Base-by-base conservation (phyloP, 1,140 invertebrate genomes). In the Papilio polyxenes region DNA sequence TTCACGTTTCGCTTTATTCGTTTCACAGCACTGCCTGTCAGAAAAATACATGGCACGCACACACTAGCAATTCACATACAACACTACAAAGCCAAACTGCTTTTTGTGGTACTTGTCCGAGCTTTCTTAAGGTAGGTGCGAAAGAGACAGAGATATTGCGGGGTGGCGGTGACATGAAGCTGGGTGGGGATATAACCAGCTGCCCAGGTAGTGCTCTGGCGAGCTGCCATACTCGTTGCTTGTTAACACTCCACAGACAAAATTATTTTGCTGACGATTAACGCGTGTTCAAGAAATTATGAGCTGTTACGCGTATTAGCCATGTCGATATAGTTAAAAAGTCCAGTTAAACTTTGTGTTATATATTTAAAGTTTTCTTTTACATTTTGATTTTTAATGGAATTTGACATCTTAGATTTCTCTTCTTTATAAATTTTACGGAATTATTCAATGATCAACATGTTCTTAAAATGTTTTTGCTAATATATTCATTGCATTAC, bases 191-290 rank as follows among this genome's bases (percentile, higher is more conserved):
- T 81, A 90, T 82, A 82, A 90, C 89, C 92, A 93, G 92, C 92
- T 94, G 92, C 92, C 89, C 92, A 93, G 91, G 91, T 93, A 93
- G 90, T 92, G 90, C 87, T 86, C 88, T 85, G 86, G 89, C 90
- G 89, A 88, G 88, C 86, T 89, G 90, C 89, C 87, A 88, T 85
- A 90, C 88, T 91, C 91, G 85, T 86, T 90, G 89, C 92, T 91
- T 92, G 92, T 93, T 92, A 92, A 89, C 92, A 90, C 90, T 88
- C 86, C 85, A 86, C 86, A 90, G 89, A 91, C 89, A 87, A 86
- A 90, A 92, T 91, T 90, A 87, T 90, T 88, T 89, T 91, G 89
- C 86, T 84, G 85, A 89, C 83, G 81, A 89, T 88, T 90, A 84
- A 89, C 84, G 86, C 91, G 87, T 87, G 87, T 89, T 90, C 88